A percentile compares a stretch with the other conserved stretches of the same genome.
Conservation (phyloP, 2,113 vertebrate genomes). For the Tichodroma muraria region DNA sequence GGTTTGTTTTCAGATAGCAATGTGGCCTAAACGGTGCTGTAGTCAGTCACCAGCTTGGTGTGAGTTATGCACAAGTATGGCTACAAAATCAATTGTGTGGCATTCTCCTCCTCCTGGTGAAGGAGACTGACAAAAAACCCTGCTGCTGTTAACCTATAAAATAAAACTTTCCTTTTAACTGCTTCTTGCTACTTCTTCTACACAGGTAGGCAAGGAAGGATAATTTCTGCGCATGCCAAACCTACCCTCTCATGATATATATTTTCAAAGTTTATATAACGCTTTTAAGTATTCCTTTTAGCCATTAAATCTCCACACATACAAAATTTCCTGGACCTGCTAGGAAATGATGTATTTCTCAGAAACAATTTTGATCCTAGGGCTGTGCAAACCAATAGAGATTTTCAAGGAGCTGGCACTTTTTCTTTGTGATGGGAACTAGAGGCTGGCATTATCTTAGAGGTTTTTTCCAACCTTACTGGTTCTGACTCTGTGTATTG, state of each 20-base stretch:
- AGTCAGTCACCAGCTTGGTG: not conserved
- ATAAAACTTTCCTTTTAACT: not conserved
- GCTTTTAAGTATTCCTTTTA: not conserved
- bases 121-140: not conserved
- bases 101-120: not conserved
- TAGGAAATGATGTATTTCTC: not conserved
- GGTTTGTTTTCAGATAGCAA: not conserved
- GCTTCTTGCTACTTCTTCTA: not conserved
- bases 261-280: not conserved
- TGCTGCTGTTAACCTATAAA: not conserved
- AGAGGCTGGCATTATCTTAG: not conserved
- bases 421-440: not conserved
- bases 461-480: not conserved
- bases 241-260: not conserved
- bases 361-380: not conserved
- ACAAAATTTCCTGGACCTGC: not conserved
- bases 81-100: not conserved
- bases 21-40: not conserved
- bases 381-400: not conserved
- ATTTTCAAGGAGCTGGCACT: not conserved
- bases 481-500: not conserved
- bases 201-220: not conserved
- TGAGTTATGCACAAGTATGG: not conserved
- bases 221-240: not conserved
- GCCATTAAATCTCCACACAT: not conserved